These are phyloP conservation scores for Zaprionus nigranus DNA, from an alignment of 1,140 invertebrate genomes.

Conservation along the genomic window DNA sequence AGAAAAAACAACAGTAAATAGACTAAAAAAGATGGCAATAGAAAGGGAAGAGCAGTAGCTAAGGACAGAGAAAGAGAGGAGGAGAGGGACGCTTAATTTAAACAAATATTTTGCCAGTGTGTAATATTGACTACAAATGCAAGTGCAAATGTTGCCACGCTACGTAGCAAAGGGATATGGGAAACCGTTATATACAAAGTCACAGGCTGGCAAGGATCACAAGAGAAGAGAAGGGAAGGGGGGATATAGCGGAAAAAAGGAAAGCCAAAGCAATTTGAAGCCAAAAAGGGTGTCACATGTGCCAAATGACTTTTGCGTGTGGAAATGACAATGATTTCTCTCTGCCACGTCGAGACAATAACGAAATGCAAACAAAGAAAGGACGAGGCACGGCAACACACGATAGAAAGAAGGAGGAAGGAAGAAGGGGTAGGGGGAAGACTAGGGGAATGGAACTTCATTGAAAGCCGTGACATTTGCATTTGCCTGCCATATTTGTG, in stretches of 20 bases:
- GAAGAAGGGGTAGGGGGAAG: neutral
- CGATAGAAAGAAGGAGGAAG: slow-evolving; percentile 18
- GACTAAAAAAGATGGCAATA: slow-evolving; percentile 6
- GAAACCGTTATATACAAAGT: slow-evolving; percentile 1
- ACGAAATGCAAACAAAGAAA: slow-evolving; percentile 79
- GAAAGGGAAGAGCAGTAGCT: neutral
- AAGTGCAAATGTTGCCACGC: slow-evolving; percentile 84
- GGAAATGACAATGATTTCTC: slow-evolving; percentile 82
- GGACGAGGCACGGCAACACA: slow-evolving; percentile 15
- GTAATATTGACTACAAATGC: slow-evolving; percentile 83
- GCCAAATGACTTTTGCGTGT: slow-evolving; percentile 83
- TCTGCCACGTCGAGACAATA: slow-evolving; percentile 71
- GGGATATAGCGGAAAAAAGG: neutral
- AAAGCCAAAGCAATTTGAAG: slow-evolving; percentile 76
- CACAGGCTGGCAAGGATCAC: slow-evolving; percentile 1
- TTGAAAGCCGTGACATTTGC: slow-evolving; percentile 74
- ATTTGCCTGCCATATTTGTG: slow-evolving; percentile 80
- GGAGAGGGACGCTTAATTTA: slow-evolving; percentile 59
- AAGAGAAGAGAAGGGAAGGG: slow-evolving; percentile 19
- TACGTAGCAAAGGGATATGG: slow-evolving; percentile 38
- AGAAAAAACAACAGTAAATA: neutral
- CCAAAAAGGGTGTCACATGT: slow-evolving; percentile 82
- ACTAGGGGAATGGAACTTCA: slow-evolving; percentile 33
- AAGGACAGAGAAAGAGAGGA: slow-evolving; percentile 15
- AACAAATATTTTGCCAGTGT: slow-evolving; percentile 76